Conservation (phyloP, 2,113 vertebrate species). For the pig (Sus scrofa) region T2T-Sscrofa CM000820.6:30270001-30270500, state of each 20-base stretch:
- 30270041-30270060: background rate
- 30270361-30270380: conserved; percentile 79
- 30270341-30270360: conserved; percentile 66
- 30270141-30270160: conserved; percentile 72
- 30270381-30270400: conserved; percentile 76
- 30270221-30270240: conserved; percentile 64
- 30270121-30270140: conserved; percentile 73
- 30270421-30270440: conserved; percentile 81
- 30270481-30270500: conserved; percentile 69
- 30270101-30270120: conserved; percentile 78
- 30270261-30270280: conserved; percentile 79
- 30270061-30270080: conserved; percentile 42
- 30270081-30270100: conserved; percentile 80
- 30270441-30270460: conserved; percentile 77
- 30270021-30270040: background rate
- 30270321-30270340: conserved; percentile 82
- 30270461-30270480: conserved; percentile 56
- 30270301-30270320: conserved; percentile 75
- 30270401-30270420: conserved; percentile 66
- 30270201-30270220: conserved; percentile 82
- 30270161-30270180: conserved; percentile 72
- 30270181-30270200: conserved; percentile 69
- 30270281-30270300: conserved; percentile 77
- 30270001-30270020: conserved; percentile 22
- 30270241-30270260: conserved; percentile 78